These are phyloP conservation scores for Lepeophtheirus nordmannii DNA, from an alignment of 2,888 invertebrate genomes.

Conservation along the genomic window DNA sequence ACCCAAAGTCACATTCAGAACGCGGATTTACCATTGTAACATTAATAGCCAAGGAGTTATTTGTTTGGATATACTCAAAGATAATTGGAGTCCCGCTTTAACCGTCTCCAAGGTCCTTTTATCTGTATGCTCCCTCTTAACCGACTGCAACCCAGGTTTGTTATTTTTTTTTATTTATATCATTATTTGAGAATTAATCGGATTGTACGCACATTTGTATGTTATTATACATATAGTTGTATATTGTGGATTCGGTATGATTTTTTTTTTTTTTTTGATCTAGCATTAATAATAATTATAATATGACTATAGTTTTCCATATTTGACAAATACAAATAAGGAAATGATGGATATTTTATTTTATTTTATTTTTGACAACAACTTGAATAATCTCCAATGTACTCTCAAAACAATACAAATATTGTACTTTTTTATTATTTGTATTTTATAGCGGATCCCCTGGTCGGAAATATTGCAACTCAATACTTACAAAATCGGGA, in stretches of 20 bases:
- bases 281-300: too few relatives aligned
- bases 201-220: neutral
- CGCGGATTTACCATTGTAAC: slow-evolving; percentile 97
- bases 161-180: slow-evolving; percentile 25
- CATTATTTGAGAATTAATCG: neutral
- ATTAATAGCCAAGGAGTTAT: slow-evolving; percentile 97
- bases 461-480: slow-evolving; percentile 94
- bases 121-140: slow-evolving; percentile 91
- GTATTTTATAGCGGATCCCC: slow-evolving; percentile 63
- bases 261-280: too few relatives aligned
- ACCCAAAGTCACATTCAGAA: slow-evolving; percentile 85
- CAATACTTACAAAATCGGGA: slow-evolving; percentile 94
- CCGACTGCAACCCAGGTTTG: slow-evolving; percentile 94
- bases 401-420: neutral
- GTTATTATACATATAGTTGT: neutral
- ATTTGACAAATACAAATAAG: too few relatives aligned
- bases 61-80: slow-evolving; percentile 91
- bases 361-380: too few relatives aligned
- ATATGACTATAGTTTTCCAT: too few relatives aligned
- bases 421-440: neutral
- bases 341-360: too few relatives aligned
- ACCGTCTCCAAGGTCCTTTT: slow-evolving; percentile 94
- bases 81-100: slow-evolving; percentile 97
- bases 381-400: too few relatives aligned
- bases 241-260: neutral